These are phyloP conservation scores for Petroica traversi DNA, from an alignment of 2,113 vertebrate species.

Conservation along the genomic window DNA sequence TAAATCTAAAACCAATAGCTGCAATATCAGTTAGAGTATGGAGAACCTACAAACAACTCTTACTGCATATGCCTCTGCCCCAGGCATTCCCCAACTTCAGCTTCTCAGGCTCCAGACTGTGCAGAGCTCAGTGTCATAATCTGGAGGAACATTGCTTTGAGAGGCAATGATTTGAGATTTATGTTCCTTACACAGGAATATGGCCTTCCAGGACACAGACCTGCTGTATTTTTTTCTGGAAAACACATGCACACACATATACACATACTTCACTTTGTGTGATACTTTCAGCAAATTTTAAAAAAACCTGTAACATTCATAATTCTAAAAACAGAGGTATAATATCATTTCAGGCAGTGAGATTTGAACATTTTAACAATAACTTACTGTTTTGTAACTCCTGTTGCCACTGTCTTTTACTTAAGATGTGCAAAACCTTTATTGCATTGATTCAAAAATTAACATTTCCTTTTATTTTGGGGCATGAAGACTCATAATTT, in stretches of 20 bases:
- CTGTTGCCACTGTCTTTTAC: neutral
- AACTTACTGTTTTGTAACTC: neutral
- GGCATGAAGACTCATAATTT: neutral
- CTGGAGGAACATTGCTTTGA: neutral
- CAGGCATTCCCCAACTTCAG: neutral
- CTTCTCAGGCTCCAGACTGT: neutral
- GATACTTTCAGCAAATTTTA: neutral
- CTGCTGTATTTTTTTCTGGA: neutral
- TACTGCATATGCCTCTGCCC: neutral
- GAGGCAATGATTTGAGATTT: neutral
- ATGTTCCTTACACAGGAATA: neutral
- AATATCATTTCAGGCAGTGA: neutral
- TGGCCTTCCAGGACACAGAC: neutral
- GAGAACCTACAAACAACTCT: neutral
- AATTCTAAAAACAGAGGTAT: neutral
- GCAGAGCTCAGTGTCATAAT: neutral
- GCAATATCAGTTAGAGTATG: neutral
- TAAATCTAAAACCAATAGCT: neutral
- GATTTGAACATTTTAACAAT: neutral
- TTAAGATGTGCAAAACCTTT: neutral
- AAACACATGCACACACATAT: neutral
- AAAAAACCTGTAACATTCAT: neutral
- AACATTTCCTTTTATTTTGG: neutral
- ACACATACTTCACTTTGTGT: neutral
- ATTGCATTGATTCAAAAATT: neutral